Percentiles rank a stretch among this genome's conserved stretches.
These are phyloP conservation scores for Lemur catta DNA, from an alignment of 2,797 vertebrate genomes.

Conservation along the genomic window DNA sequence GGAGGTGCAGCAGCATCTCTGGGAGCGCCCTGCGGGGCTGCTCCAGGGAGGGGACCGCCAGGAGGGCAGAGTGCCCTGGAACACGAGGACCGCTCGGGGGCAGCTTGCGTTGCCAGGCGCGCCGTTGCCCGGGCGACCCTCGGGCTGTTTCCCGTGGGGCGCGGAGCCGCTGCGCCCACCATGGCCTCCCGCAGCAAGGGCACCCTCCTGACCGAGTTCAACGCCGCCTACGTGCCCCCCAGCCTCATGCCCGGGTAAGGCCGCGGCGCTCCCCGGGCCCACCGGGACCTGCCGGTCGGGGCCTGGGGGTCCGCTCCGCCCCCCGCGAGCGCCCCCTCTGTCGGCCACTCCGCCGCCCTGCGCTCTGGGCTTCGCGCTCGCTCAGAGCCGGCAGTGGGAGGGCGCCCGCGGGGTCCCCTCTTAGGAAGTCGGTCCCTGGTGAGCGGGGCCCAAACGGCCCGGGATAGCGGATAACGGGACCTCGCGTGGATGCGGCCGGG, in stretches of 20 bases:
- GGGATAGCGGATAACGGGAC: background rate
- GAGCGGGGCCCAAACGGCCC: background rate
- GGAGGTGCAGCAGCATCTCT: background rate
- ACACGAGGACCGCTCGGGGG: background rate
- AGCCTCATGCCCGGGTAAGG: slow-evolving; percentile 85
- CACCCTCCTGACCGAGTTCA: slow-evolving; percentile 76
- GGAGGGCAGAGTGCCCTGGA: background rate
- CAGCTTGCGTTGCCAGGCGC: slow-evolving; percentile 8
- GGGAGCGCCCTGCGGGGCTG: background rate
- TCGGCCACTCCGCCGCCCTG: rapidly evolving
- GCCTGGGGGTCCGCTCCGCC: rapidly evolving
- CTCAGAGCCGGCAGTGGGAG: background rate
- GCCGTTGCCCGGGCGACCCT: slow-evolving; percentile 60
- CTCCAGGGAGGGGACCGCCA: background rate
- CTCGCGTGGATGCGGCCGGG: background rate
- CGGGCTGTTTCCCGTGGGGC: background rate
- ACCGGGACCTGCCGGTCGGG: background rate
- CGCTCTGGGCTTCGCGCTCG: rapidly evolving
- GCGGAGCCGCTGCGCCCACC: background rate
- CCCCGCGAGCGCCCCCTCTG: rapidly evolving
- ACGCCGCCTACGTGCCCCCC: slow-evolving; percentile 76
- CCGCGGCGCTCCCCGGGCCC: background rate
- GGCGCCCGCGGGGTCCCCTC: rapidly evolving
- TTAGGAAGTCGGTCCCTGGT: background rate
- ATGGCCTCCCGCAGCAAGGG: slow-evolving; percentile 80